Conservation (phyloP, 2,888 invertebrate genomes). For the Synergus umbraculus region DNA sequence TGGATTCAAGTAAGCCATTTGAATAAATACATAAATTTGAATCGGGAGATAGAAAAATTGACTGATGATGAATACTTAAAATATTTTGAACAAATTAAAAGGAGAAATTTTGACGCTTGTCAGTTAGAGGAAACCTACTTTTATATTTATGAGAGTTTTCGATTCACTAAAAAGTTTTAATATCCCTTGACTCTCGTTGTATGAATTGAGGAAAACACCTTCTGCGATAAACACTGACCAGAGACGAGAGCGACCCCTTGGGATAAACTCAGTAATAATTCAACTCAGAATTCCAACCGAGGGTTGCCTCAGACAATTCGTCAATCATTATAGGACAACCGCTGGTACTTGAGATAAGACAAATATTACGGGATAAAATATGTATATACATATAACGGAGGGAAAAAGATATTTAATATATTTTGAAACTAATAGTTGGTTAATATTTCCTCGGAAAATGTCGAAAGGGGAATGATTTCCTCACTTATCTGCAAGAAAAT, state of each 20-base stretch:
- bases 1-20: background rate
- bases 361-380: too few relatives aligned
- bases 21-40: background rate
- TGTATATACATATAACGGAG: too few relatives aligned
- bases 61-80: background rate
- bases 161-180: conserved; percentile 16
- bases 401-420: too few relatives aligned
- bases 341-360: background rate
- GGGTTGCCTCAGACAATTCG: conserved; percentile 24
- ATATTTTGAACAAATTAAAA: background rate
- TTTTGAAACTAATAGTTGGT: too few relatives aligned
- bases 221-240: conserved; percentile 13
- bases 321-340: conserved; percentile 21
- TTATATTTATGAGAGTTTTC: conserved; percentile 5
- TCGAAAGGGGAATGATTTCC: background rate
- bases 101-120: background rate
- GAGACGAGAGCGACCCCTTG: conserved; percentile 5
- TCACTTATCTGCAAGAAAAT: background rate
- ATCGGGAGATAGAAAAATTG: background rate
- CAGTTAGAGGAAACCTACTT: background rate
- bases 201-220: conserved; percentile 25
- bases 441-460: background rate
- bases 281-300: conserved; percentile 28
- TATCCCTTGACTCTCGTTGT: conserved; percentile 30
- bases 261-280: conserved; percentile 32